phyloP scores from a whole-genome alignment of 2,113 vertebrate species.

The Rana temporaria region DNA sequence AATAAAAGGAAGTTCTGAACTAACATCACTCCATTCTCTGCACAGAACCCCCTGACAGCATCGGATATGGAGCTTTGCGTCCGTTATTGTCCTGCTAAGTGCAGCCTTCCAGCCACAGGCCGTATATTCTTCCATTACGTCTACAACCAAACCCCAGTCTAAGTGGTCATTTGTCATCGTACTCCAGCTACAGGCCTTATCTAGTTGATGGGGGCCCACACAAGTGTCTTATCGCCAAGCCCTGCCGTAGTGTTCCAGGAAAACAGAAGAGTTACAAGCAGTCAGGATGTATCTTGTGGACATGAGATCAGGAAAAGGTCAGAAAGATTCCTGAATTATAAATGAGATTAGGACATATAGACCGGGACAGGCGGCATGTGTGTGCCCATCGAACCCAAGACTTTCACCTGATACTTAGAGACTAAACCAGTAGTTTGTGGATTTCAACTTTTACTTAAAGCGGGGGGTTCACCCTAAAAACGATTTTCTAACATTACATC shows the following conservation, averaged over 20 bases:
- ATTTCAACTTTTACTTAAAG: too few relatives aligned
- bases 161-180: slow-evolving; percentile 35
- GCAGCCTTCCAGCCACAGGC: not conserved
- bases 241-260: slow-evolving; percentile 9
- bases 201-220: not conserved
- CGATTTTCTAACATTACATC: too few relatives aligned
- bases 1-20: too few relatives aligned
- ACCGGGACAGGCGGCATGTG: too few relatives aligned
- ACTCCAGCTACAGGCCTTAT: slow-evolving; percentile 8
- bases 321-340: not conserved
- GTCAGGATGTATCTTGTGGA: not conserved
- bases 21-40: too few relatives aligned
- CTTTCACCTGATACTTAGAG: too few relatives aligned
- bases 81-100: not conserved
- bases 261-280: not conserved
- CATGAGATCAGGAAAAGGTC: slow-evolving; percentile 24
- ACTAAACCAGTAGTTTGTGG: too few relatives aligned
- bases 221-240: slow-evolving; percentile 1
- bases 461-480: too few relatives aligned
- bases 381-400: too few relatives aligned
- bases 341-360: too few relatives aligned
- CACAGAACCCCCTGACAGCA: too few relatives aligned
- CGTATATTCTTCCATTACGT: slow-evolving; percentile 23
- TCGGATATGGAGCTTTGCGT: too few relatives aligned
- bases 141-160: not conserved